phyloP scores from a whole-genome alignment of 2,113 vertebrate genomes.

The Mesocricetus auratus region DNA sequence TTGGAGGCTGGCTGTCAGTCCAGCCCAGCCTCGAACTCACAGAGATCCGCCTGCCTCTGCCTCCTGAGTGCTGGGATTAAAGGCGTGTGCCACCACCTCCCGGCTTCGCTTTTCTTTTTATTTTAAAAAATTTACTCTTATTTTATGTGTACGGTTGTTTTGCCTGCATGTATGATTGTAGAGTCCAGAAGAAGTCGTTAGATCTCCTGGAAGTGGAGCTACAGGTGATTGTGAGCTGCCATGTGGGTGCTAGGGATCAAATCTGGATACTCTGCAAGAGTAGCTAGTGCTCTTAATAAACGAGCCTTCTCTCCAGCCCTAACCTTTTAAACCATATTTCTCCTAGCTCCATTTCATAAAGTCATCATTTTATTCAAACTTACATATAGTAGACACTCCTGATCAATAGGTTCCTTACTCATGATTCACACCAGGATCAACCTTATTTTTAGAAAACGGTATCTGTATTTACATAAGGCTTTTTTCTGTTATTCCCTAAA shows the following conservation, averaged over 20 bases:
- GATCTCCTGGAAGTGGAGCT: not conserved
- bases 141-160: not conserved
- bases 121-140: not conserved
- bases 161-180: too few species aligned
- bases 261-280: not conserved
- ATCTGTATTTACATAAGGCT: not conserved
- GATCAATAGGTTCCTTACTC: not conserved
- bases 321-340: conserved; percentile 15
- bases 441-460: not conserved
- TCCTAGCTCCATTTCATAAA: not conserved
- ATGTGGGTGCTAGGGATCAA: not conserved
- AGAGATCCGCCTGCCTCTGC: too few species aligned
- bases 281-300: not conserved
- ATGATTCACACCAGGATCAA: not conserved
- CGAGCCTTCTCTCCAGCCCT: not conserved
- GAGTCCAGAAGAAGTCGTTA: too few species aligned
- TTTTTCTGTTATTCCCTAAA: not conserved
- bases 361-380: conserved; percentile 23
- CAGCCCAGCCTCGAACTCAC: too few species aligned
- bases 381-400: not conserved
- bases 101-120: not conserved
- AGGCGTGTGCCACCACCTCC: too few species aligned
- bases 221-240: not conserved
- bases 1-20: too few species aligned
- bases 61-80: too few species aligned